Conservation (phyloP, 2,888 invertebrate species). For the Andrena dorsata region DNA sequence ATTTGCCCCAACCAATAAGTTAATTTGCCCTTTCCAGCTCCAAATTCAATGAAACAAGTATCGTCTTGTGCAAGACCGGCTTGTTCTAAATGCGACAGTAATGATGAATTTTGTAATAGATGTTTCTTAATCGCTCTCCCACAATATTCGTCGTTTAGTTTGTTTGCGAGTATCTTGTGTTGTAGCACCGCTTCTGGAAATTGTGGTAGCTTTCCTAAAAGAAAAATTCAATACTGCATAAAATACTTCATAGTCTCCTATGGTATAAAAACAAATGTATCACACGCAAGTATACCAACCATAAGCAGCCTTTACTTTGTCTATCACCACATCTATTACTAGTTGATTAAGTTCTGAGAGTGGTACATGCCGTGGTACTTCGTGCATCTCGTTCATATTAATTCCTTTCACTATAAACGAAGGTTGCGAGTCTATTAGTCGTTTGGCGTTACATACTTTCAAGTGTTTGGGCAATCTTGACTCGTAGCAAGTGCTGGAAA, state of each 20-base stretch:
- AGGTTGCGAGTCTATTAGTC: slow-evolving; percentile 84
- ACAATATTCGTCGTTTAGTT: slow-evolving; percentile 86
- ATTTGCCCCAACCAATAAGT: slow-evolving; percentile 91
- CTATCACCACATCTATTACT: slow-evolving; percentile 73
- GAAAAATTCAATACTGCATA: not conserved
- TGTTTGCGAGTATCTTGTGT: slow-evolving; percentile 85
- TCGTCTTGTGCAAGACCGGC: slow-evolving; percentile 87
- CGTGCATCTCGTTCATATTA: slow-evolving; percentile 82
- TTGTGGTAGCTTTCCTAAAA: slow-evolving; percentile 77
- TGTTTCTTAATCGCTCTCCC: slow-evolving; percentile 90
- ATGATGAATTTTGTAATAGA: slow-evolving; percentile 91
- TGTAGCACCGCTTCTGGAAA: slow-evolving; percentile 84
- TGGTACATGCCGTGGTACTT: slow-evolving; percentile 67
- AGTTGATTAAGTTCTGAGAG: slow-evolving; percentile 75
- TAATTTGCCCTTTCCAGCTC: slow-evolving; percentile 95
- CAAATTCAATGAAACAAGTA: slow-evolving; percentile 94
- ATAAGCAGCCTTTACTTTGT: slow-evolving; percentile 78
- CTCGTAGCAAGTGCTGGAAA: slow-evolving; percentile 88
- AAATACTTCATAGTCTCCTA: not conserved
- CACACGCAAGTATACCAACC: slow-evolving; percentile 69
- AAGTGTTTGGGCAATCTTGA: slow-evolving; percentile 90
- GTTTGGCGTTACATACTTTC: slow-evolving; percentile 90
- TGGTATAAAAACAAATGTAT: not conserved
- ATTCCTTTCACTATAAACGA: slow-evolving; percentile 86
- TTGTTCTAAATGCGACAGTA: slow-evolving; percentile 89